These are phyloP conservation scores for Hirtodrosophila histrioides DNA, from an alignment of 2,888 invertebrate species.

Conservation along the genomic window DNA sequence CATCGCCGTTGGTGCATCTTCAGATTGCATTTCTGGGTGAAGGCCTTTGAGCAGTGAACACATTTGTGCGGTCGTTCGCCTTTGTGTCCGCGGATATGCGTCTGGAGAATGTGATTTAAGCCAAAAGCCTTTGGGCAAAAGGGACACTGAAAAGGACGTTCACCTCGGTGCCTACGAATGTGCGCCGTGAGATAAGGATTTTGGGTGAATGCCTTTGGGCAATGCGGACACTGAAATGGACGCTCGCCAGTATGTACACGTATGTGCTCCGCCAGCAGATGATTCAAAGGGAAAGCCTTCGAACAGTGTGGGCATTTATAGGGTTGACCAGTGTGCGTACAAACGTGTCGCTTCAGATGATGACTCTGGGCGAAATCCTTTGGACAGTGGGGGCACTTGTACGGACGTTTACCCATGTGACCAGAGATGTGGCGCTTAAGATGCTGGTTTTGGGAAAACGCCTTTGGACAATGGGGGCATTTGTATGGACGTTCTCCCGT, in stretches of 20 bases:
- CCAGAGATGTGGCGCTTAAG: conserved; percentile 16
- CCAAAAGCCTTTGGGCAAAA: conserved; percentile 21
- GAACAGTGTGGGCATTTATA: conserved; percentile 15
- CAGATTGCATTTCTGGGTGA: conserved; percentile 26
- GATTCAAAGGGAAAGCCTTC: conserved; percentile 15
- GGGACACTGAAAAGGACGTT: conserved; percentile 20
- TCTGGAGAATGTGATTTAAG: conserved; percentile 24
- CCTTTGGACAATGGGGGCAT: conserved; percentile 15
- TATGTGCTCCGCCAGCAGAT: conserved; percentile 13
- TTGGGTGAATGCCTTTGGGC: conserved; percentile 16
- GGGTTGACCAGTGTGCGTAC: conserved; percentile 17
- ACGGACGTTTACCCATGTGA: conserved; percentile 20
- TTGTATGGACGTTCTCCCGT: conserved; percentile 5
- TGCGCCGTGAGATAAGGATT: conserved; percentile 15
- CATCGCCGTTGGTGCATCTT: conserved; percentile 23
- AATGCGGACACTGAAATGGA: conserved; percentile 13
- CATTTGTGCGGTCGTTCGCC: conserved; percentile 20
- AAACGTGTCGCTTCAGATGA: conserved; percentile 21
- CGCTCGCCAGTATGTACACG: conserved; percentile 17
- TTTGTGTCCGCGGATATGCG: conserved; percentile 22
- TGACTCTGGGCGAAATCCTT: conserved; percentile 22
- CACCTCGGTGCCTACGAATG: conserved; percentile 12
- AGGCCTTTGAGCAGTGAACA: conserved; percentile 17
- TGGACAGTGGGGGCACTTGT: conserved; percentile 18
- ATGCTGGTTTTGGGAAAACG: conserved; percentile 12